Evolutionary conservation across 2,113 vertebrate genomes (phyloP), one percentile per base, ranked within the genome.

Genomic region (Oceanodroma tethys): DNA sequence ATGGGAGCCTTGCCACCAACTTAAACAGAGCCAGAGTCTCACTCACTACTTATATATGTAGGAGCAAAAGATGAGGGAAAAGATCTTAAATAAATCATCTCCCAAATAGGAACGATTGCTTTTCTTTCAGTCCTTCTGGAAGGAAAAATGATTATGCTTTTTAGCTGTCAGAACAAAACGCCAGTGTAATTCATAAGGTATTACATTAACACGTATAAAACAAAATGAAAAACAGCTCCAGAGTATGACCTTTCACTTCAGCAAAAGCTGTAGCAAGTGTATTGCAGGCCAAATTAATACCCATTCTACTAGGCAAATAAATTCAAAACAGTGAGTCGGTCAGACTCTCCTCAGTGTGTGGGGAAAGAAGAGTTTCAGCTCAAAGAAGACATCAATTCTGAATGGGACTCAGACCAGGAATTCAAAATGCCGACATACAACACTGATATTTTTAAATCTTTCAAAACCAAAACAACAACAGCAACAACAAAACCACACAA

Each of bases 191-290:
- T 98, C 98, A 98, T 98, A 98, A 97, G 96, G 97, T 97, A 97
- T 98, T 98, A 98, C 98, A 98, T 98, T 98, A 98, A 98, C 97
- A 98, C 98, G 95, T 98, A 98, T 98, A 98, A 98, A 98, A 94
- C 94, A 97, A 98, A 98, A 98, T 98, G 97, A 98, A 98, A 98
- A 98, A 97, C 98, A 98, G 98, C 97, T 98, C 96, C 88, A 86
- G 95, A 97, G 94, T 96, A 59, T 95, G 97, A 98, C 97, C 98
- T 98, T 98, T 98, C 96, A 97, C 98, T 98, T 91, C 96, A 97
- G 86, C 97, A 97, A 97, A 98, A 98, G 95, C 97, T 97, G 95
- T 63, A 98, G 98, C 98, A 98, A 98, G 97, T 98, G 97, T 98
- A 98, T 92, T 70, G 95, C 82, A 97, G 97, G 72, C 90, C 97